phyloP scores from a whole-genome alignment of 2,113 vertebrate species.

The Eidolon helvum region DNA sequence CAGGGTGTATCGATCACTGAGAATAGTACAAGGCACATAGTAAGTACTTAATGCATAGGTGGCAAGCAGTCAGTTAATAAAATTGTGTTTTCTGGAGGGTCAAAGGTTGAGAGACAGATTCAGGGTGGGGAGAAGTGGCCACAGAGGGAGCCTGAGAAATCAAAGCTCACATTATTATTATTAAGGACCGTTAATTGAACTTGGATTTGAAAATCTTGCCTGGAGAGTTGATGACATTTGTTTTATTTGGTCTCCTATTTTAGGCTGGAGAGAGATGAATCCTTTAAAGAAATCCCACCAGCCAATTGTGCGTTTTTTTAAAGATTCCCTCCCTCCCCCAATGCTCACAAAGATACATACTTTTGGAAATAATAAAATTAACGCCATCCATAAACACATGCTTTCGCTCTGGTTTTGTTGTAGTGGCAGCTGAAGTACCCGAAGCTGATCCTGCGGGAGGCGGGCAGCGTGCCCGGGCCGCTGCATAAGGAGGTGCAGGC shows the following conservation, averaged over 20 bases:
- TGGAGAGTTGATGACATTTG: not conserved
- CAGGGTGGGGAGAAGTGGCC: not conserved
- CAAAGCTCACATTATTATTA: not conserved
- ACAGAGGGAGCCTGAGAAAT: not conserved
- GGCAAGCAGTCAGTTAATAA: not conserved
- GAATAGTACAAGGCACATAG: not conserved
- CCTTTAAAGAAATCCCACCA: not conserved
- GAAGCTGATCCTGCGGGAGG: slow-evolving; percentile 89
- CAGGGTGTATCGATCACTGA: not conserved
- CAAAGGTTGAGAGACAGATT: not conserved
- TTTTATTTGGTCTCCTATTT: not conserved
- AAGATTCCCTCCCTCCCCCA: not conserved
- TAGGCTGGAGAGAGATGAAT: not conserved
- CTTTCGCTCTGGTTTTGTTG: slow-evolving; percentile 48
- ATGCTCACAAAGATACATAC: not conserved
- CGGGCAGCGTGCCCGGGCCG: slow-evolving; percentile 85
- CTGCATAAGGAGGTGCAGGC: slow-evolving; percentile 89
- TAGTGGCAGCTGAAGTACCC: slow-evolving; percentile 96
- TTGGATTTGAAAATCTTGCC: not conserved
- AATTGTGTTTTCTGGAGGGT: not conserved
- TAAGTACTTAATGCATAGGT: not conserved
- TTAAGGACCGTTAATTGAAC: not conserved
- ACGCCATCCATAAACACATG: not conserved
- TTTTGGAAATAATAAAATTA: not conserved
- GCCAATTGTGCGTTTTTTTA: not conserved